Evolutionary conservation across 2,113 vertebrate genomes (phyloP).

Genomic region (Pedionomus torquatus): DNA sequence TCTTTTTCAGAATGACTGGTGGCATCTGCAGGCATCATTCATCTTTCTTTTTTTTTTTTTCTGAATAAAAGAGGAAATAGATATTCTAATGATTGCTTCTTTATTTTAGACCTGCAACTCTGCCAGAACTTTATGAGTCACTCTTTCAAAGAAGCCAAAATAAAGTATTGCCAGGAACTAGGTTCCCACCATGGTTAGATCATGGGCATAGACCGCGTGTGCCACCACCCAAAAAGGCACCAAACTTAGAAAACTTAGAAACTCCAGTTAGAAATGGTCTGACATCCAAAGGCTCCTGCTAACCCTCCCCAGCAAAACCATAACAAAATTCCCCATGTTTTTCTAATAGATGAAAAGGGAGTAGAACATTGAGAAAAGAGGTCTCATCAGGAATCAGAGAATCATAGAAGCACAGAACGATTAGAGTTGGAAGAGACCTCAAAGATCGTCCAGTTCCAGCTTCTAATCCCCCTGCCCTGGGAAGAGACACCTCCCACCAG

Average conservation of each 20-base stretch:
- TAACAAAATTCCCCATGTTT: background rate
- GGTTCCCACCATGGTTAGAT: background rate
- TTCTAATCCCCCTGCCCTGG: too few species aligned
- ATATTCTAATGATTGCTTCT: background rate
- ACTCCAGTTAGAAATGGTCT: background rate
- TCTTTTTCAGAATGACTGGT: background rate
- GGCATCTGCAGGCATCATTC: too few species aligned
- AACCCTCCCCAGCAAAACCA: background rate
- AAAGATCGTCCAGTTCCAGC: too few species aligned
- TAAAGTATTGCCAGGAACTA: background rate
- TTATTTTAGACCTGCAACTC: background rate
- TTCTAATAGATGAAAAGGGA: background rate
- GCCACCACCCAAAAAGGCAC: background rate
- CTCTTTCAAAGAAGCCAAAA: background rate
- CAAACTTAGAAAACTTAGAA: background rate
- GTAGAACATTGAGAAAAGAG: background rate
- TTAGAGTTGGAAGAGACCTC: too few species aligned
- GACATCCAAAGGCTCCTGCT: background rate
- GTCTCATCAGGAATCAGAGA: background rate
- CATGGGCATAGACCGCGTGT: rapidly evolving
- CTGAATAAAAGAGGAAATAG: background rate
- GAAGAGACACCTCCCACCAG: too few species aligned
- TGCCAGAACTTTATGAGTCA: background rate
- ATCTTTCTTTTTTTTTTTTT: too few species aligned
- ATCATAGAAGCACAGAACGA: too few species aligned